Evolutionary conservation across 2,113 vertebrate species (phyloP).

Genomic region (Gasterosteus nipponicus): DNA sequence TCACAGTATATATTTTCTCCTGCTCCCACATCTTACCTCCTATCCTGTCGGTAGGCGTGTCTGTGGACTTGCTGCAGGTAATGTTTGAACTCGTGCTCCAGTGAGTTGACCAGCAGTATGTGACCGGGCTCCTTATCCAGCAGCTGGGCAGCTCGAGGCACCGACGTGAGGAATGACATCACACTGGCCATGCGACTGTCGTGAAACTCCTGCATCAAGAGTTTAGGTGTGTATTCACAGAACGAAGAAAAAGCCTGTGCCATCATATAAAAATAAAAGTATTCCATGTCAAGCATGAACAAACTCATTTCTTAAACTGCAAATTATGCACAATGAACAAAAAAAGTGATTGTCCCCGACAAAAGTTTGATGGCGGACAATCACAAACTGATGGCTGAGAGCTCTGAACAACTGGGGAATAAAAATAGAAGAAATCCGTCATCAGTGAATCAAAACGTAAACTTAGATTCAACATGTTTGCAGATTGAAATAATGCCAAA

Average conservation of each 20-base stretch:
- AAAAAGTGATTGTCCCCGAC: too few species aligned
- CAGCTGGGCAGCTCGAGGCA: constrained; percentile 82
- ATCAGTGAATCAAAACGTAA: not conserved
- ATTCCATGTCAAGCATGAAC: not conserved
- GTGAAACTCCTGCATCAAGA: constrained; percentile 75
- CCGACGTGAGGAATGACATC: constrained; percentile 77
- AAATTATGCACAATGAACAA: not conserved
- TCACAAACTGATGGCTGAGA: too few species aligned
- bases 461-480: not conserved
- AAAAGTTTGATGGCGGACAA: too few species aligned
- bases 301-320: not conserved
- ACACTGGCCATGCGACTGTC: constrained; percentile 76
- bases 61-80: constrained; percentile 80
- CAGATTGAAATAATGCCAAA: not conserved
- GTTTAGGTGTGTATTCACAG: constrained; percentile 1
- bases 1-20: not conserved
- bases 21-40: constrained; percentile 55
- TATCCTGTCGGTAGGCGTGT: constrained; percentile 79
- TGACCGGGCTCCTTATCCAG: constrained; percentile 78
- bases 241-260: not conserved
- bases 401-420: not conserved
- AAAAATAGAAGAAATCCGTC: not conserved
- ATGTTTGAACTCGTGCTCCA: constrained; percentile 81
- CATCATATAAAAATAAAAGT: not conserved
- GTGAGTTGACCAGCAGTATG: constrained; percentile 74